Base-by-base conservation (phyloP, 2,797 vertebrate species). In the Benthosema pterotum region DNA sequence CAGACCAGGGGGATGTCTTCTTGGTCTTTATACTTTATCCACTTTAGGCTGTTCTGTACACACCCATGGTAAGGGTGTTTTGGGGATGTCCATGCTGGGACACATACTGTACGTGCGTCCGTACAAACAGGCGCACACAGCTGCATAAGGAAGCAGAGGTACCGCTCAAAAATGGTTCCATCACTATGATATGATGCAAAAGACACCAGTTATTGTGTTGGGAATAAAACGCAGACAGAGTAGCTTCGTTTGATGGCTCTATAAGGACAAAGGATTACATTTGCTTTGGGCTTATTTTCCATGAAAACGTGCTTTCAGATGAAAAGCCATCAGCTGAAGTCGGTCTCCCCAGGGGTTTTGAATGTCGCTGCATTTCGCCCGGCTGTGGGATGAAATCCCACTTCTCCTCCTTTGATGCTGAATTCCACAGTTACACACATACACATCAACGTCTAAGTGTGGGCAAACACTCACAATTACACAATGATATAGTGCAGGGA, bases 361-460 rank as follows among this genome's bases (percentile, higher is more conserved):
- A 52, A 47, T n/a, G 9, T 48, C 38, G 66, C 18, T 32, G 28
- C 25, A 11, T 17, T 4, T 56, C 11, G 12, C 38, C 46, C 8
- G 16, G 18, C 45, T 54, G 28, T 18, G 12, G 28, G 12, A 9
- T 25, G 17, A 42, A 42, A 47, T 63, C 9, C 11, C 0, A 49
- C 7, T 1, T 15, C n/a, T n/a, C 16, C 67, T 57, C 52, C 42
- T 3, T 18, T 45, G 55, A 25, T 8, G 7, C 32, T 6, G 25
- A 25, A n/a, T 59, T 32, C 9, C 19, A 18, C 51, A 64, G 8
- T 53, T 58, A n/a, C 25, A 43, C 25, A 43, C 43, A 57, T 2
- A 38, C 43, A 3, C 11, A 9, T 11, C 32, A 38, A 38, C 32
- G 8, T 38, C 32, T 38, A 9, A 9, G 32, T 38, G 32, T 38